These are phyloP conservation scores for Epirrhoe alternata DNA, from an alignment of 2,888 invertebrate species.

Conservation along the genomic window DNA sequence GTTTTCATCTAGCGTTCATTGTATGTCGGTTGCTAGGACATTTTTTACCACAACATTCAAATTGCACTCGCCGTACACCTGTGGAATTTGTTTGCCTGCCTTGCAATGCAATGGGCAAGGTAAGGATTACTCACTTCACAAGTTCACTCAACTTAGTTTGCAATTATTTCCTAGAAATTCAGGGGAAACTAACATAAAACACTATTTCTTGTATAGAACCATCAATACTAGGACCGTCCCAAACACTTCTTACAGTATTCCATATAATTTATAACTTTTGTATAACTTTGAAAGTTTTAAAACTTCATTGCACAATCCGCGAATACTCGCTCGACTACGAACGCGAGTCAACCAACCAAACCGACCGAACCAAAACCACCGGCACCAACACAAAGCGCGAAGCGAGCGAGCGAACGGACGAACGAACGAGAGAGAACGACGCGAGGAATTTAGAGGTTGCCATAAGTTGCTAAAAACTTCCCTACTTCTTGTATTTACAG, in stretches of 20 bases:
- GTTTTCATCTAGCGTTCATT: slow-evolving; percentile 29
- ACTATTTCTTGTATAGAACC: not conserved
- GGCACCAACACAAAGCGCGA: slow-evolving; percentile 1
- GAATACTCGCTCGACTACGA: slow-evolving; percentile 37
- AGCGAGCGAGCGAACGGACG: slow-evolving; percentile 1
- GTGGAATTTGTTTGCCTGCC: slow-evolving; percentile 70
- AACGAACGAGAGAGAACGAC: not conserved
- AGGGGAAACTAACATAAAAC: slow-evolving; percentile 9
- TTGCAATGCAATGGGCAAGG: slow-evolving; percentile 64
- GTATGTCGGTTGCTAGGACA: slow-evolving; percentile 75
- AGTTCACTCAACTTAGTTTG: slow-evolving; percentile 80
- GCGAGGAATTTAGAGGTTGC: not conserved
- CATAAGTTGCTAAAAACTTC: not conserved
- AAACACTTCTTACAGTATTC: slow-evolving; percentile 8
- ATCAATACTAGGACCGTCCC: not conserved
- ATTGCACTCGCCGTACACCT: slow-evolving; percentile 61
- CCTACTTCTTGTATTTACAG: too few relatives aligned
- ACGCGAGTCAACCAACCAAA: slow-evolving; percentile 21
- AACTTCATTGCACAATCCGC: slow-evolving; percentile 70
- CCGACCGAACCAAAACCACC: too few relatives aligned
- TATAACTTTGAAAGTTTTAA: slow-evolving; percentile 54
- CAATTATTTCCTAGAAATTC: slow-evolving; percentile 46
- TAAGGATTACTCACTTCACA: slow-evolving; percentile 58
- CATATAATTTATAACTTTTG: slow-evolving; percentile 31
- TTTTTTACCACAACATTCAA: slow-evolving; percentile 75